These are phyloP conservation scores for Brachionichthys hirsutus DNA, from an alignment of 2,113 vertebrate genomes.

Conservation along the genomic window DNA sequence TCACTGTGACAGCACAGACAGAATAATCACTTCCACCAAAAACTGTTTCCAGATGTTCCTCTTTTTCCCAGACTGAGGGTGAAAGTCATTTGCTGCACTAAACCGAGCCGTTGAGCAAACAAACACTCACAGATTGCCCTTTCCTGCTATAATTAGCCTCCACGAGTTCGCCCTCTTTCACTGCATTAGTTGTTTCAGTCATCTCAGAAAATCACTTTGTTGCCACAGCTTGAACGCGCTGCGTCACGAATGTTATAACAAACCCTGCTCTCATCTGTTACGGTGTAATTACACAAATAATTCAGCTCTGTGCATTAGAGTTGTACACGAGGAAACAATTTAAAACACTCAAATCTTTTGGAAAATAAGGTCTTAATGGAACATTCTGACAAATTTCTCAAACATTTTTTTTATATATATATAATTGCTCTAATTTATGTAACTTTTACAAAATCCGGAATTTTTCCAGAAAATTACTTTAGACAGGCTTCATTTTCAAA, in stretches of 20 bases:
- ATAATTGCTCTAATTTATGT: too few relatives aligned
- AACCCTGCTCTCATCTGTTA: neutral
- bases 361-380: too few relatives aligned
- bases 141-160: constrained; percentile 41
- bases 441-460: too few relatives aligned
- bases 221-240: neutral
- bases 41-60: constrained; percentile 71
- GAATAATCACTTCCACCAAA: constrained; percentile 55
- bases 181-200: constrained; percentile 42
- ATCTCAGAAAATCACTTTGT: constrained; percentile 20
- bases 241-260: neutral
- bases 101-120: constrained; percentile 51
- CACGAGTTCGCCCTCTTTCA: constrained; percentile 33
- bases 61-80: constrained; percentile 35
- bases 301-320: neutral
- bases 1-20: constrained; percentile 55
- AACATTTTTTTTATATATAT: too few relatives aligned
- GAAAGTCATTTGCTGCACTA: constrained; percentile 45
- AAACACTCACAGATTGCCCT: constrained; percentile 31
- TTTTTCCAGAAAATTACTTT: too few relatives aligned
- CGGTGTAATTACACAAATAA: neutral
- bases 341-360: too few relatives aligned
- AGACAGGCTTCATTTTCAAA: neutral
- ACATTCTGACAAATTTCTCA: too few relatives aligned
- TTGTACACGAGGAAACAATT: neutral